Evolutionary conservation across 1,140 invertebrate genomes (phyloP), one percentile per base, ranked within the genome.

Genomic region (Laodelphax striatellus): DNA sequence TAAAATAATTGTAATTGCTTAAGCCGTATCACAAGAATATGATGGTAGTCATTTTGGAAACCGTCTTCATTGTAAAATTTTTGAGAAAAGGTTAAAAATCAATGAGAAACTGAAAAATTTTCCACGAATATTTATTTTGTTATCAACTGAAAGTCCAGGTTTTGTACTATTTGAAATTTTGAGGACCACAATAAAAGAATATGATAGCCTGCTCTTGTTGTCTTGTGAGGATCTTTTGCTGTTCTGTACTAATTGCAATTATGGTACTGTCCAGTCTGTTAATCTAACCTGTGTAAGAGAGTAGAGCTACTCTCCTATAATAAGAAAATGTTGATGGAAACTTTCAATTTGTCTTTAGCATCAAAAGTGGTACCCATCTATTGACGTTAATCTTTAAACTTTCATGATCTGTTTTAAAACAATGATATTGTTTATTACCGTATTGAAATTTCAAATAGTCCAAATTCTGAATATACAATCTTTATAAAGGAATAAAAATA

Each of bases 161-260:
- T 50, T 50, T 50, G 46, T 50, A 50, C 46, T 50, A 50, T 50
- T 50, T 50, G 46, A 50, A 50, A 50, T 50, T 50, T 50, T 50
- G 16, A 50, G 46, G 46, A 50, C 46, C 46, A 50, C 6, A 50
- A 8, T 50, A 10, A 50, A 4, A 50, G 21, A 50, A 5, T 4
- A 46, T 50, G 16, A 50, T 50, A 50, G 16, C 21, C 46, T 50
- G 21, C 21, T 50, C 46, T 50, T 50, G 46, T 50, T 50, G 21
- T 50, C 21, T 50, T 50, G 16, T 38, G 34, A 38, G 10, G 34
- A 38, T 38, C 34, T 38, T 38, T 11, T 38, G 11, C 34, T 38
- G 34, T 13, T 38, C 34, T 38, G 34, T 38, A 11, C 34, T 38
- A 38, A 38, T 38, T 3, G 11, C 16, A 17, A 50, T 50, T 10